Evolutionary conservation across 2,888 invertebrate genomes (phyloP).

Genomic region (Meteorus colon): DNA sequence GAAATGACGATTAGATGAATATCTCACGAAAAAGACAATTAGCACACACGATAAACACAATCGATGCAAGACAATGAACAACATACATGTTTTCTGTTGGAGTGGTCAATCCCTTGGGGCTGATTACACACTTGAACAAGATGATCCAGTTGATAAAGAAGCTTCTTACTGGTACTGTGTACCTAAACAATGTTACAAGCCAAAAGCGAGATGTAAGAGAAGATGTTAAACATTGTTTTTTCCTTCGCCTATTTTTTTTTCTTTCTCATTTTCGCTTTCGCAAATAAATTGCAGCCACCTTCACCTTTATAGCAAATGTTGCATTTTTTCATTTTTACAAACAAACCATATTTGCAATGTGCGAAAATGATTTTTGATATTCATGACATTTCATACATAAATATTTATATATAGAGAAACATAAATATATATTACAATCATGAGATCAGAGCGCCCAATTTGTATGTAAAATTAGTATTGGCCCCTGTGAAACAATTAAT

Average conservation of each 20-base stretch:
- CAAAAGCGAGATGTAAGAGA: slow-evolving; percentile 55
- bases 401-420: slow-evolving; percentile 10
- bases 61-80: slow-evolving; percentile 57
- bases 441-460: slow-evolving; percentile 13
- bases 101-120: slow-evolving; percentile 81
- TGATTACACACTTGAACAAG: slow-evolving; percentile 97
- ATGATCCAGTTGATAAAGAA: slow-evolving; percentile 95
- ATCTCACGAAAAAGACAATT: slow-evolving; percentile 16
- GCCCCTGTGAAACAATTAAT: slow-evolving; percentile 24
- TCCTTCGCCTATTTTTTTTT: background rate
- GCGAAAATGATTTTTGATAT: slow-evolving; percentile 23
- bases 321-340: slow-evolving; percentile 8
- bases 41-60: slow-evolving; percentile 44
- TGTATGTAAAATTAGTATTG: slow-evolving; percentile 34
- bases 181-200: slow-evolving; percentile 77
- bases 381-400: background rate
- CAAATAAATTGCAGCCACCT: slow-evolving; percentile 43
- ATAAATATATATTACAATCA: slow-evolving; percentile 23
- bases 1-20: slow-evolving; percentile 2
- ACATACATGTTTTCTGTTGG: slow-evolving; percentile 84
- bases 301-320: slow-evolving; percentile 43
- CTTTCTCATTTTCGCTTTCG: slow-evolving; percentile 32
- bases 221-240: slow-evolving; percentile 39
- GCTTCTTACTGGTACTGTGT: slow-evolving; percentile 96
- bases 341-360: background rate